Base-by-base conservation (phyloP, 2,888 invertebrate species). In the Coleophora flavipennella region DNA sequence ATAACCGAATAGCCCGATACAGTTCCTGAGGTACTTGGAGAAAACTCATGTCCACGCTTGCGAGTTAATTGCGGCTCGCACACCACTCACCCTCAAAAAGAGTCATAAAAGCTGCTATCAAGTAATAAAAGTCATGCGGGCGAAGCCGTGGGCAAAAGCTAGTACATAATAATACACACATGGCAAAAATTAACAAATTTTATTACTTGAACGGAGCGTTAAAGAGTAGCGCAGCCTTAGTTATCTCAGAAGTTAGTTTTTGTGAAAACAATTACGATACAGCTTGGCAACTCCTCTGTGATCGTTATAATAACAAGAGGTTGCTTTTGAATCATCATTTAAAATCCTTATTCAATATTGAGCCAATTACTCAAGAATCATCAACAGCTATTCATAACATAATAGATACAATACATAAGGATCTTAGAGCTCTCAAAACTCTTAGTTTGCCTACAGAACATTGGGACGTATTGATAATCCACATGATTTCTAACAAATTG, bases 281-380 rank as follows among this genome's bases (percentile, higher is more conserved):
- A 3, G 51, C 47, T 2, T 49, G 48, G 49, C 9, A 34, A 2
- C 26, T 45, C 12, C 41, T 47, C 8, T 44, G 39, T n/a, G 47
- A 44, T 1, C 28, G 48, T 3, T 52, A 32, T 13, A 20, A 49
- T 33, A 50, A 50, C 31, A 38, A 35, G 7, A 35, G 45, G 26
- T 13, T 52, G 3, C 33, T 52, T 0, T 14, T 44, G 2, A 44
- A 44, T 8, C 42, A 46, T 39, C 44, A 42, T 11, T 13, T 46
- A 1, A 42, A 44, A 33, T 31, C 35, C 2, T 11, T 46, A 10
- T 42, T 42, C 34, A 39, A 40, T 12, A 42, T 44, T 8, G 44
- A 44, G 31, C 8, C 25, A 1, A 7, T 41, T 7, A 8, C 31
- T 4, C 28, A 13, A 14, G 43, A 44, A 25, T 43, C 42, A 10